Base-by-base conservation (phyloP, 1,140 invertebrate genomes). In the Oedothorax gibbosus region DNA sequence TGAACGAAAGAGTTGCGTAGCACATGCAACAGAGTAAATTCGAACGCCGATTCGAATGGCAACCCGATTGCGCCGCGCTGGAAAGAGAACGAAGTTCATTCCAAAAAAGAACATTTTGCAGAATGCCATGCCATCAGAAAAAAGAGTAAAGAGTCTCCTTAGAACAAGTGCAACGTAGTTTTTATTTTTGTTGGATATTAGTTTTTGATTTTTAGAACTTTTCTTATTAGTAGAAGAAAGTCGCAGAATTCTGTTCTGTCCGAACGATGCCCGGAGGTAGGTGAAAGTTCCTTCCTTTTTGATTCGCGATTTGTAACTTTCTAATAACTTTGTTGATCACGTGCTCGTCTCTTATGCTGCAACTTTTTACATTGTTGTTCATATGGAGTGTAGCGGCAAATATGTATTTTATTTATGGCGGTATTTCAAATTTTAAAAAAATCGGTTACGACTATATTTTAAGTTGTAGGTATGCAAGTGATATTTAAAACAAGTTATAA, bases 231-330 rank as follows among this genome's bases (percentile, higher is more conserved):
- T 35, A 35, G 35, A 35, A 35, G 1, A 18, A 53, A 71, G 68
- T 71, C n/a, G 68, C 68, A 53, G 50, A 71, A 71, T 71, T 53
- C 54, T 53, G 35, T 35, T 71, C 35, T 35, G 49, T 51, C 68
- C 68, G 54, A 71, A 71, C 68, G 68, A 71, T 71, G 68, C 68
- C 68, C 68, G 68, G 49, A 71, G 68, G 68, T 71, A 71, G 54
- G 68, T 49, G 35, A 35, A 35, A 35, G 66, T 71, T 71, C 68
- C 68, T 15, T 35, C 35, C 35, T 35, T 35, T 35, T 35, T 35
- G 35, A 35, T 35, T 35, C 35, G 18, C 50, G 68, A 71, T 71
- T 71, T 71, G 68, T 71, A 51, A 71, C 68, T 71, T 71, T 71
- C 68, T 71, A 71, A 71, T 71, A 71, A 71, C 68, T 71, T 71